Evolutionary conservation across 2,113 vertebrate genomes (phyloP), one percentile per base, ranked within the genome.

Genomic region (Protobothrops flavoviridis): DNA sequence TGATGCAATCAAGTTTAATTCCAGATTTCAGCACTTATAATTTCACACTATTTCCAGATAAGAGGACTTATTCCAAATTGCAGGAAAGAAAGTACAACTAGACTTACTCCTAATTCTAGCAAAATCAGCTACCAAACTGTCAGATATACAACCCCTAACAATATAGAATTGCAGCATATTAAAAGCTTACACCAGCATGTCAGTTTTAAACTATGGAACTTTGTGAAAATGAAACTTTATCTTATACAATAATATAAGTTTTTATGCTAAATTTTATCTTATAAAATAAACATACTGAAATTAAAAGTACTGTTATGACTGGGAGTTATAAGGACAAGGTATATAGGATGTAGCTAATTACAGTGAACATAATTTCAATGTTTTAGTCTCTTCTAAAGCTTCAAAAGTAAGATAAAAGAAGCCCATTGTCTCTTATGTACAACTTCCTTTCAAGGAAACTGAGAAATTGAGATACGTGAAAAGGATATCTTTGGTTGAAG

Each of bases 141-240:
- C 15, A 10, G 17, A 61, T 10, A 6, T 33, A 56, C 5, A 59
- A 4, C 90, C 74, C 0, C 0, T 39, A 1, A 0, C 0, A 0
- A 1, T 26, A 0, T 3, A 20, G 90, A 52, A 13, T 33, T 43
- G 2, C 0, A 10, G 10, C n/a, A 9, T 45, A 57, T 29, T 86
- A 90, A 85, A 85, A 86, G n/a, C 11, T 61, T 50, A 43, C 55
- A 86, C n/a, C 64, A 20, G 48, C 52, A 26, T 81, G 17, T n/a
- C 55, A 55, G 69, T 2, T 5, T 0, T 0, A 56, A 0, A 0
- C 26, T 0, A 0, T 39, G 59, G 55, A 0, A 0, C 29, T 0
- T 0, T 29, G 45, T 43, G 33, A 0, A 12, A 45, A 17, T 85
- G n/a, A 1, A 0, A 21, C 23, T 17, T 74, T 74, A 33, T 20